A percentile compares a stretch with the other conserved stretches of the same genome.
Conservation (phyloP, 2,888 invertebrate species). For the Papilio demoleus region DNA sequence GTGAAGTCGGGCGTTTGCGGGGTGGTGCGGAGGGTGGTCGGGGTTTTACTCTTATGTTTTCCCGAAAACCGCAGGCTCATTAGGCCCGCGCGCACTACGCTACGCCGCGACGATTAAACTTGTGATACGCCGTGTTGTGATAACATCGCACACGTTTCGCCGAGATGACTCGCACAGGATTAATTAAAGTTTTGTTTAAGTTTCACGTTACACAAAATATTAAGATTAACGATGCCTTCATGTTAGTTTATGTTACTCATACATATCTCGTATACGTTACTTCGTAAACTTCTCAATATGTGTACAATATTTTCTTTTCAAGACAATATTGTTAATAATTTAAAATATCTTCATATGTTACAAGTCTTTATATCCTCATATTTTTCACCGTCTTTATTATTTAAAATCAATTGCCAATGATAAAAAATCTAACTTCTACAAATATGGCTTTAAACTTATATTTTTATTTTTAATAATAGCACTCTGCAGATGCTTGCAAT, state of each 20-base stretch:
- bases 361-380: too few relatives aligned
- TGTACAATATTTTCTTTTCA: not conserved
- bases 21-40: conserved; percentile 51
- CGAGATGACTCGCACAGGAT: conserved; percentile 60
- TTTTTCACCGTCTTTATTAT: too few relatives aligned
- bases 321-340: not conserved
- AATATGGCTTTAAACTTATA: too few relatives aligned
- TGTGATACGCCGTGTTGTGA: conserved; percentile 70
- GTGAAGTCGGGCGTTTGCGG: conserved; percentile 58
- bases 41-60: conserved; percentile 68
- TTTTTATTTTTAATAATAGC: too few relatives aligned
- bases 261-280: too few relatives aligned
- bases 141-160: conserved; percentile 60
- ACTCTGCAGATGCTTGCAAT: not conserved
- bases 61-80: conserved; percentile 79
- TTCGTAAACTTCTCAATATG: too few relatives aligned
- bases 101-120: conserved; percentile 71
- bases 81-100: conserved; percentile 77
- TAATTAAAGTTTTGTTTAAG: conserved; percentile 63
- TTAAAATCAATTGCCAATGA: too few relatives aligned
- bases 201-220: conserved; percentile 40
- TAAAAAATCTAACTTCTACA: too few relatives aligned
- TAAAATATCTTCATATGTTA: too few relatives aligned
- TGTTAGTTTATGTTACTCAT: not conserved
- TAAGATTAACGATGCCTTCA: conserved; percentile 28